A percentile compares a stretch with the other conserved stretches of the same genome.
Evolutionary conservation across 2,113 vertebrate species (phyloP).

Genomic region (Anarrhichthys ocellatus): DNA sequence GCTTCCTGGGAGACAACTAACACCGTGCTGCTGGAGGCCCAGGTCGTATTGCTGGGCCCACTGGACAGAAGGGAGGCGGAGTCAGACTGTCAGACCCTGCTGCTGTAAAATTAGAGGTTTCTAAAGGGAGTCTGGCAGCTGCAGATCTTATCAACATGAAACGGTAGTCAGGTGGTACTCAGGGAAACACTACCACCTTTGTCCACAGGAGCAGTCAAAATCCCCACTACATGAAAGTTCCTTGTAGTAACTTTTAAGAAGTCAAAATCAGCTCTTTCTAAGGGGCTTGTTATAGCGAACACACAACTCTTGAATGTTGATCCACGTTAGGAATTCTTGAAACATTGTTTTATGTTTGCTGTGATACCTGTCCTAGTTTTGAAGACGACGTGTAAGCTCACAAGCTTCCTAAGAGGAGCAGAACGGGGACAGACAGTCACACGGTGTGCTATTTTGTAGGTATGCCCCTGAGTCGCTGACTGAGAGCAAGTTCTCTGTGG

Average conservation of each 20-base stretch:
- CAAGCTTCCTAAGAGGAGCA: neutral
- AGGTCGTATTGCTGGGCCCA: too few species aligned
- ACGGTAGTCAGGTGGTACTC: too few species aligned
- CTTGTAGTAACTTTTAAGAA: neutral
- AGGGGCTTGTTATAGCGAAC: neutral
- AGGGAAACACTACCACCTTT: neutral
- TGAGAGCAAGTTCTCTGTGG: slow-evolving; percentile 97
- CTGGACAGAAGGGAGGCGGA: too few species aligned
- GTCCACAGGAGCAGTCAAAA: neutral
- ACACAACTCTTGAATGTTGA: neutral
- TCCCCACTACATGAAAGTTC: neutral
- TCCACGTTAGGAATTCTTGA: neutral
- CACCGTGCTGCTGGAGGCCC: too few species aligned
- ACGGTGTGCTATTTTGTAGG: slow-evolving; percentile 78
- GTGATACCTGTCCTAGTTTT: neutral
- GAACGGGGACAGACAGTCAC: neutral
- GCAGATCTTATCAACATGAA: too few species aligned
- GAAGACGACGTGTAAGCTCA: neutral
- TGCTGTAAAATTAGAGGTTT: too few species aligned
- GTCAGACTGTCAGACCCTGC: too few species aligned
- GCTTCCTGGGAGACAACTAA: too few species aligned
- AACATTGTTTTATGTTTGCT: neutral
- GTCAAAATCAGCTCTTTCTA: neutral
- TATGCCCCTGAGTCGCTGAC: slow-evolving; percentile 97
- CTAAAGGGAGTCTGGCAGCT: too few species aligned